phyloP scores from a whole-genome alignment of 2,888 invertebrate species.

The Ypsolopha scabrella region DNA sequence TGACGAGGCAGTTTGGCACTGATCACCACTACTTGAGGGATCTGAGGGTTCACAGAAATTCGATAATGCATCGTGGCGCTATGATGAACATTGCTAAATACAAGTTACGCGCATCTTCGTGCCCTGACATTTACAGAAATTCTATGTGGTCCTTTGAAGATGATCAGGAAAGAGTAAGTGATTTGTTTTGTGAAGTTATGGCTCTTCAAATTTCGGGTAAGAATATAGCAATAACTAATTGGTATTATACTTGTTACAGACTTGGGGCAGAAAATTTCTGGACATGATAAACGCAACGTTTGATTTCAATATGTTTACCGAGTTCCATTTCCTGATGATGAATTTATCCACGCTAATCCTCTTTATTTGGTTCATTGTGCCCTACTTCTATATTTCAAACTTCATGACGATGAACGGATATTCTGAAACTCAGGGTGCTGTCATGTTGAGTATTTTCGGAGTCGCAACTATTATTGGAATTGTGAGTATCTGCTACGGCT shows the following conservation, averaged over 20 bases:
- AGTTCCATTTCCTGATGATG: constrained; percentile 85
- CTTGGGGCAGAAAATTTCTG: constrained; percentile 77
- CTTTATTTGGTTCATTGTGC: constrained; percentile 95
- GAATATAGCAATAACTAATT: not conserved
- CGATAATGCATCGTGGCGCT: constrained; percentile 88
- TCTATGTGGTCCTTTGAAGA: constrained; percentile 87
- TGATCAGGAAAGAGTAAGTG: constrained; percentile 71
- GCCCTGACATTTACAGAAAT: constrained; percentile 90
- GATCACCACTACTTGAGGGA: constrained; percentile 78
- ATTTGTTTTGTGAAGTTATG: not conserved
- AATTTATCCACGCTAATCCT: constrained; percentile 90
- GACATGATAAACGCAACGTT: constrained; percentile 78
- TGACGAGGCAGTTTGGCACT: constrained; percentile 64
- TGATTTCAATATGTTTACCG: constrained; percentile 87
- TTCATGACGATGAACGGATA: constrained; percentile 75
- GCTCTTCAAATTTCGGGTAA: not conserved
- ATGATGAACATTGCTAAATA: constrained; percentile 89
- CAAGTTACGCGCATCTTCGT: constrained; percentile 87
- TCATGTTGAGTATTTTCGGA: constrained; percentile 87
- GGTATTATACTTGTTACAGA: constrained; percentile 55
- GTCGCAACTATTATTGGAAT: constrained; percentile 92
- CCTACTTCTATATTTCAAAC: constrained; percentile 92
- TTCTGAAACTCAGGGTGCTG: constrained; percentile 78
- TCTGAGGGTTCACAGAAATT: constrained; percentile 81
- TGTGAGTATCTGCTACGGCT: constrained; percentile 58